These are phyloP conservation scores for Phenganax stokvisi DNA, from an alignment of 92 coral and sea anemone genomes.

Conservation along the genomic window DNA sequence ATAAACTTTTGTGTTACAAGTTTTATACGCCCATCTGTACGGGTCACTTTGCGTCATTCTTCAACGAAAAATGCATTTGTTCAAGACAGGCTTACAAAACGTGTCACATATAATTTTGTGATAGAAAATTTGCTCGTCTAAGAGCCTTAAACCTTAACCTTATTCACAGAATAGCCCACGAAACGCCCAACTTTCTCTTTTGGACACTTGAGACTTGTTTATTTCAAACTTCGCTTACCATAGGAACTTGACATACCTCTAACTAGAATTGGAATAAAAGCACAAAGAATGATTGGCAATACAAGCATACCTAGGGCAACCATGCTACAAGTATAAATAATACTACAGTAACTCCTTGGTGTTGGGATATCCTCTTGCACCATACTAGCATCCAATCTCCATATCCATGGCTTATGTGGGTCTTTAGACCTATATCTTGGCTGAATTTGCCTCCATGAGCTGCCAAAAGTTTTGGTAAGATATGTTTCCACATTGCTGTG, in stretches of 20 bases:
- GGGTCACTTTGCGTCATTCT: too few species aligned
- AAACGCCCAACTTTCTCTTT: too few species aligned
- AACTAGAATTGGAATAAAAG: slow-evolving; percentile 3
- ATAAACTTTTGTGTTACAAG: too few species aligned
- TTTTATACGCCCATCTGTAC: too few species aligned
- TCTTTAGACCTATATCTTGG: slow-evolving; percentile 5
- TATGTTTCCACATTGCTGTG: not conserved
- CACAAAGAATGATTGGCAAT: not conserved
- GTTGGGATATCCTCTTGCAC: slow-evolving; percentile 34
- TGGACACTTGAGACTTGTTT: too few species aligned
- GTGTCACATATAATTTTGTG: too few species aligned
- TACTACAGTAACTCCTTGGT: not conserved
- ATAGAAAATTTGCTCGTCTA: too few species aligned
- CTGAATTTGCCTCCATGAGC: slow-evolving; percentile 18
- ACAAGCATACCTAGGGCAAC: not conserved
- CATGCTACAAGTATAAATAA: not conserved
- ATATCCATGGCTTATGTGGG: slow-evolving; percentile 42
- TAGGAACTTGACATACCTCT: not conserved
- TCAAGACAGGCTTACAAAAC: too few species aligned
- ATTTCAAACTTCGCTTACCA: too few species aligned
- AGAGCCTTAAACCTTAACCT: too few species aligned
- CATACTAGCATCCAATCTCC: slow-evolving; percentile 33
- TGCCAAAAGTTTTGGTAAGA: slow-evolving; percentile 27
- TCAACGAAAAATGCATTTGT: too few species aligned
- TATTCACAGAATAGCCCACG: too few species aligned